Evolutionary conservation across 1,140 invertebrate genomes (phyloP).

Genomic region (Thaumatotibia leucotreta): DNA sequence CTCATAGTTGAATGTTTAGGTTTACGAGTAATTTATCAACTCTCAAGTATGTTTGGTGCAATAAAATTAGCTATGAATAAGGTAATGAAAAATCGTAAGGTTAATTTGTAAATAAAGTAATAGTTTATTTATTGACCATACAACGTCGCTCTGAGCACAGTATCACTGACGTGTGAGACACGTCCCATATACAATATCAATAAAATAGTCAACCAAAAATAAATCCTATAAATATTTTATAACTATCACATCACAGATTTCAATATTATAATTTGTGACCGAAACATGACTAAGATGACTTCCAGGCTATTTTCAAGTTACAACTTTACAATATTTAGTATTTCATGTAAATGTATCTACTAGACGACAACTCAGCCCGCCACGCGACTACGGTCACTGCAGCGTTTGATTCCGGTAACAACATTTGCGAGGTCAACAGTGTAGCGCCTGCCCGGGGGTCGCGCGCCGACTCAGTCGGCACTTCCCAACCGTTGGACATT

Average conservation of each 20-base stretch:
- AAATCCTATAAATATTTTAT: conserved; percentile 50
- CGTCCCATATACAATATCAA: conserved; percentile 37
- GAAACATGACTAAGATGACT: conserved; percentile 19
- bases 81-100: neutral
- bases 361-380: conserved; percentile 6
- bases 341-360: neutral
- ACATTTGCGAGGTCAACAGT: conserved; percentile 29
- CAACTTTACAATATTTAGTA: neutral
- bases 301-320: neutral
- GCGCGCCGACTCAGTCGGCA: neutral
- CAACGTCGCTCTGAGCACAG: conserved; percentile 57
- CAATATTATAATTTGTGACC: conserved; percentile 37
- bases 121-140: conserved; percentile 37
- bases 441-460: neutral
- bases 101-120: conserved; percentile 4
- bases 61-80: neutral
- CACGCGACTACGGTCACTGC: conserved; percentile 20
- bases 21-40: no score
- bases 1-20: no score
- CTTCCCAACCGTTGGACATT: neutral
- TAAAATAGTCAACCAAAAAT: conserved; percentile 37
- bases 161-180: conserved; percentile 58
- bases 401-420: conserved; percentile 31
- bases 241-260: conserved; percentile 62
- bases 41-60: no score